These are phyloP conservation scores for Neotoma lepida DNA, from an alignment of 2,113 vertebrate species.

Conservation along the genomic window DNA sequence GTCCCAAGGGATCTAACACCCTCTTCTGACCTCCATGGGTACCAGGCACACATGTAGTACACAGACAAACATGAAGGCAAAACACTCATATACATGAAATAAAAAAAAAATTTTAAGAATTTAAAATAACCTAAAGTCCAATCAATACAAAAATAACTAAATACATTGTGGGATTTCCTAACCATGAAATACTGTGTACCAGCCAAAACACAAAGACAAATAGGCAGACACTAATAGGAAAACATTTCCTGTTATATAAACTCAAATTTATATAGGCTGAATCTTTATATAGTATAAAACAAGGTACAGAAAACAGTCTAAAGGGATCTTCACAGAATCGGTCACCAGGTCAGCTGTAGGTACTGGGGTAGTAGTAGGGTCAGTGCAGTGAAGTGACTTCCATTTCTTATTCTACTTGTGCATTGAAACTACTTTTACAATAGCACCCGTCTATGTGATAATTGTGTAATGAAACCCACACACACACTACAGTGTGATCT, in stretches of 20 bases:
- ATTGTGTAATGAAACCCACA: neutral
- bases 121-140: constrained; percentile 31
- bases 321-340: neutral
- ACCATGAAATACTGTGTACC: constrained; percentile 13
- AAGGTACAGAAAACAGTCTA: neutral
- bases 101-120: neutral
- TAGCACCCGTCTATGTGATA: neutral
- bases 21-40: neutral
- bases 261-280: neutral
- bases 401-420: neutral
- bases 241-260: neutral
- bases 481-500: neutral
- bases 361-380: neutral
- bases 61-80: neutral
- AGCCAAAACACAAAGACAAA: neutral
- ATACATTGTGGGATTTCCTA: neutral
- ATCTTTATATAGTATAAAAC: neutral
- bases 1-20: neutral
- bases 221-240: neutral
- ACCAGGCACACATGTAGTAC: neutral
- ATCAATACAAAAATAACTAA: constrained; percentile 34
- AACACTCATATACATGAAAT: neutral
- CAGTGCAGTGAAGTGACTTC: neutral
- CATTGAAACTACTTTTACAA: neutral
- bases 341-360: neutral